Conservation (phyloP, 2,113 vertebrate species). For the Gorilla gorilla region DNA sequence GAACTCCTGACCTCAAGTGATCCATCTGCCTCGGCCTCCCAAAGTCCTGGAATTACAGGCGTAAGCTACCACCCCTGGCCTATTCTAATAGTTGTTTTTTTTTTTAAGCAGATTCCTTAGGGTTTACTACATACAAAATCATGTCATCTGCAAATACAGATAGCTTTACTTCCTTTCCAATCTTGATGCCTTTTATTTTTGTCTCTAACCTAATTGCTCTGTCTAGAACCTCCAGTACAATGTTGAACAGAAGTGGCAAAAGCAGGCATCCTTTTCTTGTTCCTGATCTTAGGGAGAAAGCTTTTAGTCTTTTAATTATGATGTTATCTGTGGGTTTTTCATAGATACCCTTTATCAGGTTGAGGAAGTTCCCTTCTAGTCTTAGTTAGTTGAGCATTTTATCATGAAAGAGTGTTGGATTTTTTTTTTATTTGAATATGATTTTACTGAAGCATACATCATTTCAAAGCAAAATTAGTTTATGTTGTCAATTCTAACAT, state of each 20-base stretch:
- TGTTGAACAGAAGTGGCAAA: neutral
- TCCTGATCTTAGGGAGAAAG: neutral
- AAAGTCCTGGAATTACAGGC: too few relatives aligned
- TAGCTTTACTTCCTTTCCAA: neutral
- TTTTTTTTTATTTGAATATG: neutral
- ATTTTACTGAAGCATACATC: constrained; percentile 47
- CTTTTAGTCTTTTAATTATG: neutral
- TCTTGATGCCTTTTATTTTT: neutral
- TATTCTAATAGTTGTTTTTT: neutral
- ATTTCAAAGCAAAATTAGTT: constrained; percentile 63
- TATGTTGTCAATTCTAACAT: constrained; percentile 69
- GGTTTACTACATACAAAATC: neutral
- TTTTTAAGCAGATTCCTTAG: neutral
- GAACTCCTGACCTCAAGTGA: too few relatives aligned
- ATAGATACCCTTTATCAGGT: neutral
- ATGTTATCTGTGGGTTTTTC: neutral
- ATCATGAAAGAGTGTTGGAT: neutral
- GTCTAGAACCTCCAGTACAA: neutral
- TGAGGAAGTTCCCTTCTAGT: neutral
- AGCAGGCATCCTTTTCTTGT: neutral
- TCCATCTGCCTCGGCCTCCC: too few relatives aligned
- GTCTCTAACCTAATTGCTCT: neutral
- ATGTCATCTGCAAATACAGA: neutral
- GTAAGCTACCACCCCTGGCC: too few relatives aligned
- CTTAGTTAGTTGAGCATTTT: neutral